Percentiles rank a stretch among this genome's conserved stretches.
Conservation (phyloP, 2,888 invertebrate species). For the Neoaliturus tenellus region DNA sequence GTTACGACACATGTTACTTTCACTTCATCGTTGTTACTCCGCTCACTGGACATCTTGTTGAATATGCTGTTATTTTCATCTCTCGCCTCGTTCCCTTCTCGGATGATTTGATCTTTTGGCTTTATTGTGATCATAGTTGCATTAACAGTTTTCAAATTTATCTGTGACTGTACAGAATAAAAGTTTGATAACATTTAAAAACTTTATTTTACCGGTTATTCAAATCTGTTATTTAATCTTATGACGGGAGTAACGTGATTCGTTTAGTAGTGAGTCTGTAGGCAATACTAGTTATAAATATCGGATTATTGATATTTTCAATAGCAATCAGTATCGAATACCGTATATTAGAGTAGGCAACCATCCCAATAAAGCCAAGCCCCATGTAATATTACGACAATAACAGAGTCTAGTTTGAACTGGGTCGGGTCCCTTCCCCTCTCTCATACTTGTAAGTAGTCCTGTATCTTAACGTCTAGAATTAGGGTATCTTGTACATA, state of each 20-base stretch:
- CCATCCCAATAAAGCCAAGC: slow-evolving; percentile 34
- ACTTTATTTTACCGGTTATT: not conserved
- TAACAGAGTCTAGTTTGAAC: slow-evolving; percentile 18
- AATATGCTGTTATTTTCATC: not conserved
- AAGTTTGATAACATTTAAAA: not conserved
- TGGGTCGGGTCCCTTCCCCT: not conserved
- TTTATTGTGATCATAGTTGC: slow-evolving; percentile 11
- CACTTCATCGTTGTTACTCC: slow-evolving; percentile 28
- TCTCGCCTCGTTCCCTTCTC: not conserved
- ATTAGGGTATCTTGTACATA: slow-evolving; percentile 32
- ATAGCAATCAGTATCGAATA: not conserved
- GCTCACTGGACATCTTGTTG: slow-evolving; percentile 42
- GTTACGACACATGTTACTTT: slow-evolving; percentile 37
- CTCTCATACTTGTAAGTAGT: slow-evolving; percentile 33
- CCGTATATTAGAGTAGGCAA: not conserved
- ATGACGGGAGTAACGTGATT: not conserved
- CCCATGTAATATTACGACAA: slow-evolving; percentile 43
- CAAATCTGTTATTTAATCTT: not conserved
- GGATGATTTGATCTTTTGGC: slow-evolving; percentile 23
- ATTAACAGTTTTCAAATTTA: not conserved
- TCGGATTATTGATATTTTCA: not conserved
- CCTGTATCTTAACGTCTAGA: slow-evolving; percentile 10
- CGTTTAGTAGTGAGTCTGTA: not conserved
- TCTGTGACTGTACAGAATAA: not conserved
- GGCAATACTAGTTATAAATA: slow-evolving; percentile 26